Evolutionary conservation across 2,113 vertebrate species (phyloP), one percentile per base, ranked within the genome.

Genomic region (Neogale vison): DNA sequence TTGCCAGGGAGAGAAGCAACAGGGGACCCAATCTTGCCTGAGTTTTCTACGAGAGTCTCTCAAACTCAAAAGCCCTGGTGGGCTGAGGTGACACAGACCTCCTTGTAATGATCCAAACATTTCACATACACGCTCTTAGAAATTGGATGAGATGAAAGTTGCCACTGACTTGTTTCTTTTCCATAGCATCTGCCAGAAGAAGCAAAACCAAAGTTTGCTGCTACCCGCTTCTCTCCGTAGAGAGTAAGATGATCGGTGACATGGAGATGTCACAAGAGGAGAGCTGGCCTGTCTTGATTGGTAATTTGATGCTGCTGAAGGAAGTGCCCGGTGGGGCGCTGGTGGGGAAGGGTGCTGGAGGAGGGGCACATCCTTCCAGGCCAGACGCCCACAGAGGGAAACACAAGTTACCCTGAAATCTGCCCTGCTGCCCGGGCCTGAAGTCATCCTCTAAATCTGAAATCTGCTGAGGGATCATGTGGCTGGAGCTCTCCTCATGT

Each of bases 171-270:
- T 86, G 67, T 93, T 97, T 92, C 76, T 87, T 87, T 95, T 77
- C 29, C 14, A 83, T 50, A 36, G 47, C 72, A 89, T 97, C 90
- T 96, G 98, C 85, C 90, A 67, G 92, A 85, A 95, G 79, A 92
- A 86, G 87, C 76, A 71, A 92, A 95, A 88, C 29, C 82, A 52
- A 82, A 36, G 83, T 93, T 95, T 63, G 72, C 88, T 63, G 90
- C 47, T 80, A 85, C 52, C 83, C 15, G 26, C 85, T 80, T 88
- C 63, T 88, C 52, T 88, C 77, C 21, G 7, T 42, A 10, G n/a
- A 88, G 90, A 79, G 95, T 92, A 97, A 98, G 93, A 98, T 65
- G 94, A 96, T 71, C 95, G 88, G 95, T 69, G 88, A 90, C 74
- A 93, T 1, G 83, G 90, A 45, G 87, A 52, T 87, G 69, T 81